Conservation (phyloP, 2,113 vertebrate genomes). For the Apus apus region DNA sequence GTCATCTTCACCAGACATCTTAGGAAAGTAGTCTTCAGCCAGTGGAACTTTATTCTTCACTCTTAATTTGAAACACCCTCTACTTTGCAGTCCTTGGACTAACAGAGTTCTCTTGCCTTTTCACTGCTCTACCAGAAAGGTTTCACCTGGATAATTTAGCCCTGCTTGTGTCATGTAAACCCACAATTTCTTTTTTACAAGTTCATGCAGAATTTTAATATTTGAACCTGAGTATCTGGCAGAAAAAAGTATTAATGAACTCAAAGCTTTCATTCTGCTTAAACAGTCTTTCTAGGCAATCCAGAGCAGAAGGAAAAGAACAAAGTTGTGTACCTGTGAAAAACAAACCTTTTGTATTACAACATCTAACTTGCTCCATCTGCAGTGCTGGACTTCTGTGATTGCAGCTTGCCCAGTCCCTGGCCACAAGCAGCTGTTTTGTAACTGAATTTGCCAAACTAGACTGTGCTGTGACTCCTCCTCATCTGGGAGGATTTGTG, state of each 20-base stretch:
- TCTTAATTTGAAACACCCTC: background rate
- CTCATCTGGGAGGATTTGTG: background rate
- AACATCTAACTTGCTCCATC: background rate
- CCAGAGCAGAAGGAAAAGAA: accelerated
- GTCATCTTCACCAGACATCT: background rate
- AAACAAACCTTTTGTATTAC: background rate
- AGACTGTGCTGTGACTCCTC: background rate
- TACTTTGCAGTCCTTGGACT: background rate
- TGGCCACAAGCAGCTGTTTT: background rate
- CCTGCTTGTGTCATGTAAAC: background rate
- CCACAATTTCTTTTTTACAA: background rate
- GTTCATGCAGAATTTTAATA: background rate
- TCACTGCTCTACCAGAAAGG: background rate
- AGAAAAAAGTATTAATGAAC: background rate
- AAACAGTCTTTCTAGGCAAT: background rate
- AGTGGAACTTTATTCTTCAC: background rate
- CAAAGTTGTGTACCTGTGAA: background rate
- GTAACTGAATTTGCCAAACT: background rate
- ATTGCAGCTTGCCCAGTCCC: accelerated
- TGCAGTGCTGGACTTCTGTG: accelerated
- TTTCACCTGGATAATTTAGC: background rate
- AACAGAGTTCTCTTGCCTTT: background rate
- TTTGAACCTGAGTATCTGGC: background rate
- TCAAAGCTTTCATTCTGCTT: background rate
- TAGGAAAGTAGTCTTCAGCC: background rate